Percentiles rank a stretch among this genome's conserved stretches.
Conservation (phyloP, 2,113 vertebrate genomes). For the Spea bombifrons region DNA sequence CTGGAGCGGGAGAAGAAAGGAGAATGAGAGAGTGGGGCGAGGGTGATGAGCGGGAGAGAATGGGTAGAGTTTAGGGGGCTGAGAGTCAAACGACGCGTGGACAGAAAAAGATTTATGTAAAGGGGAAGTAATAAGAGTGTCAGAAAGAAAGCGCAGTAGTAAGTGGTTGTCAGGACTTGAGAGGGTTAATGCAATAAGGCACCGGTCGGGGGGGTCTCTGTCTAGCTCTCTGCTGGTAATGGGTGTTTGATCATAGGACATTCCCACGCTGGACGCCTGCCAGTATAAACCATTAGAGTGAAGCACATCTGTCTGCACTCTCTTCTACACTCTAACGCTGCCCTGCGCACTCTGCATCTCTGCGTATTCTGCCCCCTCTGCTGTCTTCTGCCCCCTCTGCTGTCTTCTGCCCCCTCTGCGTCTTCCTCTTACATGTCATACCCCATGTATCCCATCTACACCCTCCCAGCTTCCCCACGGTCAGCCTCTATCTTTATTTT, state of each 20-base stretch:
- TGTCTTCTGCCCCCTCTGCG: neutral
- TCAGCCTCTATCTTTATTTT: neutral
- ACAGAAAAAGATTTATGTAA: neutral
- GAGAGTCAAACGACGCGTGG: neutral
- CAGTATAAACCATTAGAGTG: neutral
- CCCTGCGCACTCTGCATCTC: neutral
- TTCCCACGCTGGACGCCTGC: neutral
- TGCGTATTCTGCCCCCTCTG: neutral
- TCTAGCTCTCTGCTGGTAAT: neutral
- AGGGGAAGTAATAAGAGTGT: neutral
- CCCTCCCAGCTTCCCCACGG: neutral
- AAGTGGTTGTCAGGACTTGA: neutral
- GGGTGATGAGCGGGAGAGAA: neutral
- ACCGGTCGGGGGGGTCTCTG: neutral
- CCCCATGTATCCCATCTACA: neutral
- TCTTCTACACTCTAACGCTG: neutral
- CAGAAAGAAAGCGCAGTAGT: neutral
- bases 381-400: neutral
- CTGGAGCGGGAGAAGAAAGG: neutral
- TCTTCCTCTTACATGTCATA: neutral
- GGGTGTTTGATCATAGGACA: neutral
- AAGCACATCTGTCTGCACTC: neutral
- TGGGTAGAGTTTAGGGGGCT: neutral
- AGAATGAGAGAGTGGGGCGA: neutral
- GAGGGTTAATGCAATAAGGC: neutral